Evolutionary conservation across 2,113 vertebrate genomes (phyloP).

Genomic region (Myodes glareolus): DNA sequence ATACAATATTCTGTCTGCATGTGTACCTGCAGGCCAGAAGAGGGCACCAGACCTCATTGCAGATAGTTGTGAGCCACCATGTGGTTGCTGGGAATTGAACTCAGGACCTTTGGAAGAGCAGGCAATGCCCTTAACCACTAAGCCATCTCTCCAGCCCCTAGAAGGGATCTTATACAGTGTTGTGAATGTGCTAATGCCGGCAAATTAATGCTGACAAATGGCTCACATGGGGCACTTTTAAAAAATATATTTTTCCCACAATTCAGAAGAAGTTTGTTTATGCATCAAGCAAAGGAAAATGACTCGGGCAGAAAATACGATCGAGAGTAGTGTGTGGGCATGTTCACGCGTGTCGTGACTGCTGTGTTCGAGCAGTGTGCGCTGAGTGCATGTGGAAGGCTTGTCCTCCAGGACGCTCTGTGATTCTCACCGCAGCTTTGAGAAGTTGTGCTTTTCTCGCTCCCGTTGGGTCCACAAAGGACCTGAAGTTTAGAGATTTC

Average conservation of each 20-base stretch:
- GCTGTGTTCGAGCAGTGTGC: neutral
- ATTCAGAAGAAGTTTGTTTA: neutral
- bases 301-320: too few species aligned
- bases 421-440: neutral
- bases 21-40: too few species aligned
- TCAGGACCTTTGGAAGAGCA: too few species aligned
- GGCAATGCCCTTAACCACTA: too few species aligned
- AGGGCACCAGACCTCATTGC: too few species aligned
- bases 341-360: neutral
- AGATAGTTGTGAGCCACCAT: too few species aligned
- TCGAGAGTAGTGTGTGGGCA: fast-evolving
- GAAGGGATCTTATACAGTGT: neutral
- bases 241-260: neutral
- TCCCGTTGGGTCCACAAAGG: neutral
- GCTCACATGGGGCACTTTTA: neutral
- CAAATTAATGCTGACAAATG: neutral
- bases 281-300: neutral
- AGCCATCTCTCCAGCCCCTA: too few species aligned
- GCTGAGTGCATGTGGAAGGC: neutral
- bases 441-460: neutral
- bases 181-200: neutral
- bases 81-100: too few species aligned
- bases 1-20: too few species aligned
- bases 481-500: neutral
- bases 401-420: neutral